phyloP scores from a whole-genome alignment of 2,888 invertebrate genomes.

The Melikaiella ostensackeni region DNA sequence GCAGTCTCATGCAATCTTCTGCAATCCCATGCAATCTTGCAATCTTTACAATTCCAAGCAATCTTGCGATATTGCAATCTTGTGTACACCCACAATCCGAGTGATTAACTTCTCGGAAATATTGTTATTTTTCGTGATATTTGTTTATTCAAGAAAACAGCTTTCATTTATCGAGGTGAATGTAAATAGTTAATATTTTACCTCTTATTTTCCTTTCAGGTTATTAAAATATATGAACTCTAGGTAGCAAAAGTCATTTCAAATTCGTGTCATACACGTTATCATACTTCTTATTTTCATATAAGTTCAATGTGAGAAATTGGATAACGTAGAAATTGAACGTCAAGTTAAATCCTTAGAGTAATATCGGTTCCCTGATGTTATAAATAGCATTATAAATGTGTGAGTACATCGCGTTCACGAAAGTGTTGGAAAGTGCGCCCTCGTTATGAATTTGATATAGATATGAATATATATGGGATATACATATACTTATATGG shows the following conservation, averaged over 20 bases:
- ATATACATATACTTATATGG: background rate
- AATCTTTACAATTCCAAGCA: too few relatives aligned
- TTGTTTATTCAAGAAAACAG: too few relatives aligned
- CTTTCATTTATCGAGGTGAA: background rate
- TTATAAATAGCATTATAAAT: conserved; percentile 27
- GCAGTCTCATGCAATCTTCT: too few relatives aligned
- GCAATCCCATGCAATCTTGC: too few relatives aligned
- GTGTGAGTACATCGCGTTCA: background rate
- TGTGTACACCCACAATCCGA: too few relatives aligned
- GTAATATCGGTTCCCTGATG: conserved; percentile 31
- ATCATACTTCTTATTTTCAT: conserved; percentile 15
- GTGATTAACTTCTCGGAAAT: too few relatives aligned
- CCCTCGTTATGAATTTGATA: background rate
- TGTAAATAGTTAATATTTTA: background rate
- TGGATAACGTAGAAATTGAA: conserved; percentile 31
- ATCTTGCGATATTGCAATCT: too few relatives aligned
- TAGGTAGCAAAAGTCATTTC: background rate
- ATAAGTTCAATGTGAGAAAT: background rate
- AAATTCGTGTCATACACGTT: background rate
- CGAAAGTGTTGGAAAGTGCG: conserved; percentile 4
- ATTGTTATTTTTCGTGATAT: too few relatives aligned
- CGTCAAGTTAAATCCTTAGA: conserved; percentile 32
- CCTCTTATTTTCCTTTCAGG: too few relatives aligned
- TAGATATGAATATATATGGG: background rate
- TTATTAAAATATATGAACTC: background rate